Conservation (phyloP, 2,797 vertebrate genomes). For the Crocidura indochinensis region DNA sequence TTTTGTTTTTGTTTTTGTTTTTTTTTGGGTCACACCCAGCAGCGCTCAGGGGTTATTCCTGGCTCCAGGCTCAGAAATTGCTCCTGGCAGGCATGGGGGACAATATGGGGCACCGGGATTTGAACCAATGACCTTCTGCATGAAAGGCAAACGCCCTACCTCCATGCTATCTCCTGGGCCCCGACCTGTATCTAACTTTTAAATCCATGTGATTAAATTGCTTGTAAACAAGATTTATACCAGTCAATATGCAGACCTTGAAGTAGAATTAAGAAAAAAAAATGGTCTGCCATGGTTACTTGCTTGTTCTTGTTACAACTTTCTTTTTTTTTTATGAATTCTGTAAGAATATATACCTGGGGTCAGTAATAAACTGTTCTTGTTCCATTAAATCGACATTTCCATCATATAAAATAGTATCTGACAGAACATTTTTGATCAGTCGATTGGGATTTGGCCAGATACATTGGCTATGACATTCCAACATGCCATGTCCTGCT, state of each 20-base stretch:
- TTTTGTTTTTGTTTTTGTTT: too few relatives aligned
- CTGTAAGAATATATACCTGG: conserved; percentile 10
- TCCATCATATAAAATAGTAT: conserved; percentile 13
- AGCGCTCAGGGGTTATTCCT: too few relatives aligned
- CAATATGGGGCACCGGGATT: too few relatives aligned
- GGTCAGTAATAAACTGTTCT: conserved; percentile 38
- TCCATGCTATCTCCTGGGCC: too few relatives aligned
- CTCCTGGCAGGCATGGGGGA: too few relatives aligned
- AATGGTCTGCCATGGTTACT: not conserved
- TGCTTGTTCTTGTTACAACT: not conserved
- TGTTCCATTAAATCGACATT: not conserved
- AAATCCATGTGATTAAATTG: not conserved
- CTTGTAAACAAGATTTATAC: not conserved
- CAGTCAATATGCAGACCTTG: not conserved
- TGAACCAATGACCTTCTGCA: too few relatives aligned
- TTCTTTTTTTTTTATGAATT: conserved; percentile 29
- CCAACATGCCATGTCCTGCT: not conserved
- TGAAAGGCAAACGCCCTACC: too few relatives aligned
- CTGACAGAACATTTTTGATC: conserved; percentile 45
- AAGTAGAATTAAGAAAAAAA: not conserved
- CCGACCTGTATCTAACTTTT: not conserved
- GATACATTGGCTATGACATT: not conserved
- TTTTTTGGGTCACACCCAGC: too few relatives aligned
- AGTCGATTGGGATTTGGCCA: conserved; percentile 29
- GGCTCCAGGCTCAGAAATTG: too few relatives aligned